phyloP scores from a whole-genome alignment of 2,888 invertebrate genomes.

The Polietes domitor region DNA sequence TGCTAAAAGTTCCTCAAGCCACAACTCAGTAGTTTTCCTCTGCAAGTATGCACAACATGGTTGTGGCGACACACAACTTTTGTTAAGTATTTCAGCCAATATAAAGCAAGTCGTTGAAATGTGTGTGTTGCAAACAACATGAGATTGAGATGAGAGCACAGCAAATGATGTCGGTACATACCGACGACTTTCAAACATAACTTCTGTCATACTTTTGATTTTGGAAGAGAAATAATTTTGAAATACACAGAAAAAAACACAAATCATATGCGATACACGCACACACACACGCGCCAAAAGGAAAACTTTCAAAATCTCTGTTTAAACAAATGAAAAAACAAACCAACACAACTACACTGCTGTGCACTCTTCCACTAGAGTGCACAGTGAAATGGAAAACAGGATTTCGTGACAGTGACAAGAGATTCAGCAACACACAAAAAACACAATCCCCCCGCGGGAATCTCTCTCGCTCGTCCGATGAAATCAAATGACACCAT shows the following conservation, averaged over 20 bases:
- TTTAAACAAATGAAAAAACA: slow-evolving; percentile 38
- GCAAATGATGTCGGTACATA: not conserved
- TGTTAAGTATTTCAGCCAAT: too few species aligned
- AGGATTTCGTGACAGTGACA: slow-evolving; percentile 56
- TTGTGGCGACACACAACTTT: not conserved
- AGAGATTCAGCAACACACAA: slow-evolving; percentile 36
- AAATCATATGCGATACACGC: not conserved
- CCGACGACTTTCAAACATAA: not conserved
- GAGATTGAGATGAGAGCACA: not conserved
- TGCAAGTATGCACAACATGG: not conserved
- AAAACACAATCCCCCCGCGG: not conserved
- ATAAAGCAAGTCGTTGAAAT: not conserved
- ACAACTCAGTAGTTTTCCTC: not conserved
- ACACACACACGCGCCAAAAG: slow-evolving; percentile 22
- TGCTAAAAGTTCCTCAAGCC: not conserved
- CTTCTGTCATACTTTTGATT: not conserved
- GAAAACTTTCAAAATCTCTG: slow-evolving; percentile 59
- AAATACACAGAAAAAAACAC: not conserved
- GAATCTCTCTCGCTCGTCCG: slow-evolving; percentile 56
- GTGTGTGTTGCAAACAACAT: not conserved
- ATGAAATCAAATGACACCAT: slow-evolving; percentile 32
- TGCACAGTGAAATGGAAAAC: slow-evolving; percentile 16
- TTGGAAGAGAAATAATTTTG: not conserved
- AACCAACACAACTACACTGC: slow-evolving; percentile 14
- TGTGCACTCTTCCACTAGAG: slow-evolving; percentile 40